These are phyloP conservation scores for Copidosoma aretas DNA, from an alignment of 2,888 invertebrate species.

Conservation along the genomic window DNA sequence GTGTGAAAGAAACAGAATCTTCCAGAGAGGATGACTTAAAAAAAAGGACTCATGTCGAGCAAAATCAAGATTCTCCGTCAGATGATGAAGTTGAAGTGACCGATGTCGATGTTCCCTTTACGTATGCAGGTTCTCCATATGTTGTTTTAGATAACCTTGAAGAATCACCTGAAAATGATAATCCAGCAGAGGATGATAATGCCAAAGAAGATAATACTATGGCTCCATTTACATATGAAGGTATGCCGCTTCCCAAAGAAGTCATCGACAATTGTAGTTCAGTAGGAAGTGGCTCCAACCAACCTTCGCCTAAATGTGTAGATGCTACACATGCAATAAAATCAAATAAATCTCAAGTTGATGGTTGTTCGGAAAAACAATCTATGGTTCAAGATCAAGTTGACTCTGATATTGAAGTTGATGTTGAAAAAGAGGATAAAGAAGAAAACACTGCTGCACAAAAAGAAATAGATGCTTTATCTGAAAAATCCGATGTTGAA, in stretches of 20 bases:
- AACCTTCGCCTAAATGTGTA: slow-evolving; percentile 26
- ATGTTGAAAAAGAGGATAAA: background rate
- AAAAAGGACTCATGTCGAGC: too few relatives aligned
- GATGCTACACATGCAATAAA: background rate
- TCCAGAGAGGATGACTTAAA: background rate
- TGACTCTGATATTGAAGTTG: background rate
- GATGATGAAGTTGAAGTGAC: slow-evolving; percentile 3
- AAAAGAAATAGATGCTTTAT: background rate
- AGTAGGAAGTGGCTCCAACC: slow-evolving; percentile 29
- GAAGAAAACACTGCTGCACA: background rate
- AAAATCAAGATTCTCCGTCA: too few relatives aligned
- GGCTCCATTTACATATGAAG: slow-evolving; percentile 36
- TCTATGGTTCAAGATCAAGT: background rate
- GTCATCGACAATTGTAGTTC: slow-evolving; percentile 35
- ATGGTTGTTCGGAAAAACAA: slow-evolving; percentile 4
- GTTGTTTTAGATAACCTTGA: slow-evolving; percentile 38
- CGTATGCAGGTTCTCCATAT: slow-evolving; percentile 34
- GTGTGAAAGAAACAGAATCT: background rate
- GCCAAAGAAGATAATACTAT: slow-evolving; percentile 25
- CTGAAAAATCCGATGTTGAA: background rate
- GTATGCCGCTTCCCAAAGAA: slow-evolving; percentile 36
- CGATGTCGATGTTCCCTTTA: slow-evolving; percentile 21
- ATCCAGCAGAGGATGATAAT: slow-evolving; percentile 24
- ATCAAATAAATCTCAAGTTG: background rate
- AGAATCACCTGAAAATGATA: slow-evolving; percentile 25